phyloP scores from a whole-genome alignment of 2,113 vertebrate species.

The Promerops cafer region DNA sequence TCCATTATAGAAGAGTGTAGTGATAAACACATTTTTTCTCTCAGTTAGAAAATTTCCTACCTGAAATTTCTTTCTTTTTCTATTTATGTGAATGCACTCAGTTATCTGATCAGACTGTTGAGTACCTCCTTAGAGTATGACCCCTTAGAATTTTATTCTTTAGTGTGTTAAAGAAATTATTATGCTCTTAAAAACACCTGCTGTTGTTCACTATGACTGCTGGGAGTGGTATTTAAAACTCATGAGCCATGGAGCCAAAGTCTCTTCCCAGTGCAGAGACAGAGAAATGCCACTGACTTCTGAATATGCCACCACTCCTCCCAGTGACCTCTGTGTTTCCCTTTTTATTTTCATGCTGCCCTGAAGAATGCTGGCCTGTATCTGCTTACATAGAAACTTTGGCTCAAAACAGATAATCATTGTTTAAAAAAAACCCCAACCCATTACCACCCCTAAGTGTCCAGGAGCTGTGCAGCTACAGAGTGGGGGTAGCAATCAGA shows the following conservation, averaged over 20 bases:
- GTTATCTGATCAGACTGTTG: not conserved
- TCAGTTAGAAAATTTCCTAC: not conserved
- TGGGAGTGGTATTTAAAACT: not conserved
- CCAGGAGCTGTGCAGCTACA: not conserved
- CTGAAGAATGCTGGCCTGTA: not conserved
- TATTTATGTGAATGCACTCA: not conserved
- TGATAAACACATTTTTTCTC: not conserved
- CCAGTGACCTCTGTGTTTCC: not conserved
- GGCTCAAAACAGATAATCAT: not conserved
- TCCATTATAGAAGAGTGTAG: not conserved
- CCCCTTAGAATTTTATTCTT: not conserved
- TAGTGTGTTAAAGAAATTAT: not conserved
- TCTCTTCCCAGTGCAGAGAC: not conserved
- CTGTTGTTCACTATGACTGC: not conserved
- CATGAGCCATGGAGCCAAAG: not conserved
- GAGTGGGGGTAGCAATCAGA: not conserved
- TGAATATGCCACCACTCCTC: accelerated
- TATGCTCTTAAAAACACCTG: not conserved
- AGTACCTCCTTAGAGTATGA: not conserved
- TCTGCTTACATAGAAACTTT: not conserved
- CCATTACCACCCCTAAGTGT: not conserved
- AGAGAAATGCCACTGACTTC: not conserved
- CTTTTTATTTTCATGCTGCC: not conserved
- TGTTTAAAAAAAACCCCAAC: not conserved
- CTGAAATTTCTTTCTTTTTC: not conserved